Conservation (phyloP, 2,888 invertebrate genomes). For the Helicoverpa assulta region DNA sequence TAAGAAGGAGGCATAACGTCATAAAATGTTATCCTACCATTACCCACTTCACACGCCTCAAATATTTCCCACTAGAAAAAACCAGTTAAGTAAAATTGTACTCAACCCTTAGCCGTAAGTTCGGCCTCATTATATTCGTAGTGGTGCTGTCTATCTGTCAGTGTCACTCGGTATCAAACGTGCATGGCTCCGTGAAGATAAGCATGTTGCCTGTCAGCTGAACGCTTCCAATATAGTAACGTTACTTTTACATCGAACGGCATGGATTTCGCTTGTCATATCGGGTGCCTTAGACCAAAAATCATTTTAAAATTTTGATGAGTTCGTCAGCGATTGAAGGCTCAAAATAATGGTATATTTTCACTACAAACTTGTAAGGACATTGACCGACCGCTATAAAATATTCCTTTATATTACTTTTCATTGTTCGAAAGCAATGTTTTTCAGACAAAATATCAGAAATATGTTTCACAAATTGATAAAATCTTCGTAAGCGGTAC, state of each 20-base stretch:
- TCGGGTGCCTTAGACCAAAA: slow-evolving; percentile 35
- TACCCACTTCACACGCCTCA: no score
- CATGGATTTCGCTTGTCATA: slow-evolving; percentile 48
- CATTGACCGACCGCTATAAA: no score
- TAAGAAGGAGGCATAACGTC: no score
- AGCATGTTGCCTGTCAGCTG: slow-evolving; percentile 63
- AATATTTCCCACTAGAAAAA: no score
- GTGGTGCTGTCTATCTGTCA: slow-evolving; percentile 44
- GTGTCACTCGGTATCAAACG: slow-evolving; percentile 49
- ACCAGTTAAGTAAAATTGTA: not conserved
- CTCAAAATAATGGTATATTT: not conserved
- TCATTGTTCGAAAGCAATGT: no score
- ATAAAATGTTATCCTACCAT: no score
- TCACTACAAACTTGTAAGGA: no score
- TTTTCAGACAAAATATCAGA: no score
- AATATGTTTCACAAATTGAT: slow-evolving; percentile 1
- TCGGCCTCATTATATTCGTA: slow-evolving; percentile 32
- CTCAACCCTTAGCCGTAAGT: not conserved
- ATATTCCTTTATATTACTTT: no score
- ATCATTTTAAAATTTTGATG: slow-evolving; percentile 28
- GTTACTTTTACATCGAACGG: slow-evolving; percentile 33
- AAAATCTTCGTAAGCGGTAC: not conserved
- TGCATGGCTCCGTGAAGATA: slow-evolving; percentile 62
- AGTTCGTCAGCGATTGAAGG: not conserved
- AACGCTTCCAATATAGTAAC: slow-evolving; percentile 51